Conservation (phyloP, 2,888 invertebrate species). For the Melitaea athalia region DNA sequence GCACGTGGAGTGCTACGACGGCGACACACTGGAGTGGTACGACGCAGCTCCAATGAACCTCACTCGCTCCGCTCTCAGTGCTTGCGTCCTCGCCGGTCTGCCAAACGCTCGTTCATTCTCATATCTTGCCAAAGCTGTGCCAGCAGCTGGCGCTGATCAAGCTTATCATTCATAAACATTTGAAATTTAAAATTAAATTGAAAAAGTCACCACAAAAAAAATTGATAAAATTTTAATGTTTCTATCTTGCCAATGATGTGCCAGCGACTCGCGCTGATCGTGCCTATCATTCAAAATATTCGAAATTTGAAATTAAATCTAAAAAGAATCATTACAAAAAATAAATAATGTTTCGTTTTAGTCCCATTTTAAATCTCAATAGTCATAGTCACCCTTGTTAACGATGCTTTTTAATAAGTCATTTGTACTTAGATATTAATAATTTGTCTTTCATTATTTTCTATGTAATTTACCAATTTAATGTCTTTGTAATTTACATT, state of each 20-base stretch:
- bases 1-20: constrained; percentile 90
- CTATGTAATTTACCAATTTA: not conserved
- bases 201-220: not conserved
- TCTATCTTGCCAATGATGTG: not conserved
- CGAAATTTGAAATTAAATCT: not conserved
- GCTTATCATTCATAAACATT: constrained; percentile 59
- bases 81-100: constrained; percentile 88
- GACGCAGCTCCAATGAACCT: constrained; percentile 90
- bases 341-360: not conserved
- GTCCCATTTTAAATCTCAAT: not conserved
- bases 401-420: not conserved
- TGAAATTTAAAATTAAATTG: not conserved
- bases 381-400: not conserved
- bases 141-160: constrained; percentile 76
- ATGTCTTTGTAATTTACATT: not conserved
- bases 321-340: not conserved
- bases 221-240: not conserved
- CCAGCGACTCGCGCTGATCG: too few relatives aligned
- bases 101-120: constrained; percentile 87
- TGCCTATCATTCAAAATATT: not conserved
- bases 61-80: constrained; percentile 90
- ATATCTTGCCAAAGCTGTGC: constrained; percentile 75
- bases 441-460: not conserved
- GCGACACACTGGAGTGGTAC: constrained; percentile 84
- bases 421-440: not conserved